phyloP scores from a whole-genome alignment of 2,888 invertebrate species.

The Rhogogaster chlorosoma region DNA sequence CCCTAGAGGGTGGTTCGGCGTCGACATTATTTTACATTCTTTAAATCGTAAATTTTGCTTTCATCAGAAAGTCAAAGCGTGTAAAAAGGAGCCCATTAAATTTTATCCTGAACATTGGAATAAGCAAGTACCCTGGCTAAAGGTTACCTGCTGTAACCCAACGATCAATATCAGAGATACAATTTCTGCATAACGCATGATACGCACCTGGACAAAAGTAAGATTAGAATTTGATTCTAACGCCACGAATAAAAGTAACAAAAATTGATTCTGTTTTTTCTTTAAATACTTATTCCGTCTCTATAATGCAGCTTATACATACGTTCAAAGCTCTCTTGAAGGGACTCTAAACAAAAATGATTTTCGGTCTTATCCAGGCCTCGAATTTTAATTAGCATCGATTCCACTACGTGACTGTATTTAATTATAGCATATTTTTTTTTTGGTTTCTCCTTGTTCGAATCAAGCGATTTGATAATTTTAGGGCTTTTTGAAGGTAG shows the following conservation, averaged over 20 bases:
- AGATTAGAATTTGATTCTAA: neutral
- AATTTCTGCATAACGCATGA: neutral
- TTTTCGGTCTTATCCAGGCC: no score
- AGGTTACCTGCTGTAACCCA: neutral
- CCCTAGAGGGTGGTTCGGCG: neutral
- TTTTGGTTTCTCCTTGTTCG: neutral
- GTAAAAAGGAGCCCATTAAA: constrained; percentile 6
- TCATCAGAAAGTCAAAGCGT: constrained; percentile 4
- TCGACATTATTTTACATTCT: neutral
- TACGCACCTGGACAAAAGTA: neutral
- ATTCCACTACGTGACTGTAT: no score
- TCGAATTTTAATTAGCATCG: no score
- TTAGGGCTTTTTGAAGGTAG: neutral
- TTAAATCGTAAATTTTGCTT: neutral
- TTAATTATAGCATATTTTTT: no score
- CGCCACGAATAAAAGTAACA: neutral
- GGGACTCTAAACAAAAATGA: no score
- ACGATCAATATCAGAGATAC: constrained; percentile 27
- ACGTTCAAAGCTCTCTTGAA: no score
- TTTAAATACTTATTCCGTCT: no score
- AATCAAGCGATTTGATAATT: neutral
- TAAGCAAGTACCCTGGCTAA: neutral
- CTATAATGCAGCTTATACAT: no score
- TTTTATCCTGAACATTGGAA: constrained; percentile 12
- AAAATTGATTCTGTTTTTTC: neutral